phyloP scores from a whole-genome alignment of 2,888 invertebrate genomes.

The Apodemia mormo region DNA sequence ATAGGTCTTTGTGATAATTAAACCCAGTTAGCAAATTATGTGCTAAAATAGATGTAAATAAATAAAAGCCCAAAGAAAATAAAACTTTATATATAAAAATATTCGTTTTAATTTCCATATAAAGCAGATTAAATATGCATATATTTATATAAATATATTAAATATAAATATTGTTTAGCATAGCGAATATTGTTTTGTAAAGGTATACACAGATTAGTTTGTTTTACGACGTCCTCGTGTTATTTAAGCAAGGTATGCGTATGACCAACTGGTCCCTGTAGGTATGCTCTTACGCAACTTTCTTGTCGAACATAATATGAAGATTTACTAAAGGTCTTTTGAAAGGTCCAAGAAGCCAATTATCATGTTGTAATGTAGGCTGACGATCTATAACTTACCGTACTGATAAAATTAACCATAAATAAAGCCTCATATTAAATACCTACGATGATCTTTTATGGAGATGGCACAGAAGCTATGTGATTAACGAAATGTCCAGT shows the following conservation, averaged over 20 bases:
- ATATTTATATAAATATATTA: background rate
- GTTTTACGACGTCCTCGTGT: conserved; percentile 48
- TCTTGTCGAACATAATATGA: conserved; percentile 45
- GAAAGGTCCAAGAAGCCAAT: conserved; percentile 46
- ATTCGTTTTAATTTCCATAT: conserved; percentile 8
- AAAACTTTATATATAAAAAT: conserved; percentile 7
- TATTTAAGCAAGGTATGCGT: conserved; percentile 47
- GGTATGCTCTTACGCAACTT: conserved; percentile 51
- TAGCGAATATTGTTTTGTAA: conserved; percentile 30
- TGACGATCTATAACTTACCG: conserved; percentile 38
- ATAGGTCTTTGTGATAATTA: background rate
- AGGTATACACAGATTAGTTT: conserved; percentile 38
- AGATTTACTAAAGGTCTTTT: conserved; percentile 51
- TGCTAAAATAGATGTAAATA: background rate
- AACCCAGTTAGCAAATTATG: background rate
- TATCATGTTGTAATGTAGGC: conserved; percentile 45
- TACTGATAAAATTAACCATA: conserved; percentile 35
- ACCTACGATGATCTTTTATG: conserved; percentile 30
- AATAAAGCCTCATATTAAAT: conserved; percentile 35
- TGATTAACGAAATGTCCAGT: conserved; percentile 35
- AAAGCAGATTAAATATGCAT: background rate
- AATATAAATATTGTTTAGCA: conserved; percentile 12
- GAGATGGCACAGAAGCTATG: conserved; percentile 33
- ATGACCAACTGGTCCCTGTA: conserved; percentile 46
- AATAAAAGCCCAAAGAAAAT: background rate